These are phyloP conservation scores for Drosophila neocordata DNA, from an alignment of 1,140 invertebrate genomes.

Conservation along the genomic window DNA sequence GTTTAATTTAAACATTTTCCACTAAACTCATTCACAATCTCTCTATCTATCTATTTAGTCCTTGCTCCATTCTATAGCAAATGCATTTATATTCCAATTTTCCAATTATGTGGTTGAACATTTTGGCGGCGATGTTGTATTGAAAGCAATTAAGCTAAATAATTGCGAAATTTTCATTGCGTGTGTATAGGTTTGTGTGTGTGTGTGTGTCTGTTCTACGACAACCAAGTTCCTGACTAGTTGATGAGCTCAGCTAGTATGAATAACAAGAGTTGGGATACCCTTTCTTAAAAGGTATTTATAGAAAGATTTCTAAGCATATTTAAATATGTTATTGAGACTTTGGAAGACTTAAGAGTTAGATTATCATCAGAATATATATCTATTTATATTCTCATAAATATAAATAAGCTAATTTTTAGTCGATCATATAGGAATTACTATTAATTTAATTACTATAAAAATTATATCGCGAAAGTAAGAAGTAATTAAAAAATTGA, in stretches of 20 bases:
- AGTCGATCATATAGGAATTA: no score
- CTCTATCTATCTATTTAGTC: background rate
- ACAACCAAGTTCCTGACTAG: conserved; percentile 27
- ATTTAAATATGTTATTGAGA: no score
- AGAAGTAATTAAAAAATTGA: no score
- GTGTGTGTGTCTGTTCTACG: conserved; percentile 20
- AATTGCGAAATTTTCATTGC: conserved; percentile 51
- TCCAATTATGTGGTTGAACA: conserved; percentile 64
- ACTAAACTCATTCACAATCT: no score
- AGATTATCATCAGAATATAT: no score
- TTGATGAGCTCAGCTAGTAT: conserved; percentile 3
- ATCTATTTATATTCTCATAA: no score
- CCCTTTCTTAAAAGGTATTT: no score
- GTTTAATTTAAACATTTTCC: background rate
- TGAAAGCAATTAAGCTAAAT: conserved; percentile 69
- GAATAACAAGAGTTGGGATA: conserved; percentile 2
- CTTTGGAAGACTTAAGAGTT: no score
- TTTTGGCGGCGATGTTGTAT: conserved; percentile 49
- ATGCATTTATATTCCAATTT: conserved; percentile 68
- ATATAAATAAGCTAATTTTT: no score
- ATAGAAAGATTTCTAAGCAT: no score
- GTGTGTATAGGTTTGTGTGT: conserved; percentile 15
- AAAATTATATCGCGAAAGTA: no score
- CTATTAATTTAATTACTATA: no score
- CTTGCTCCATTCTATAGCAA: conserved; percentile 12